Evolutionary conservation across 2,113 vertebrate genomes (phyloP).

Genomic region (Stercorarius parasiticus): DNA sequence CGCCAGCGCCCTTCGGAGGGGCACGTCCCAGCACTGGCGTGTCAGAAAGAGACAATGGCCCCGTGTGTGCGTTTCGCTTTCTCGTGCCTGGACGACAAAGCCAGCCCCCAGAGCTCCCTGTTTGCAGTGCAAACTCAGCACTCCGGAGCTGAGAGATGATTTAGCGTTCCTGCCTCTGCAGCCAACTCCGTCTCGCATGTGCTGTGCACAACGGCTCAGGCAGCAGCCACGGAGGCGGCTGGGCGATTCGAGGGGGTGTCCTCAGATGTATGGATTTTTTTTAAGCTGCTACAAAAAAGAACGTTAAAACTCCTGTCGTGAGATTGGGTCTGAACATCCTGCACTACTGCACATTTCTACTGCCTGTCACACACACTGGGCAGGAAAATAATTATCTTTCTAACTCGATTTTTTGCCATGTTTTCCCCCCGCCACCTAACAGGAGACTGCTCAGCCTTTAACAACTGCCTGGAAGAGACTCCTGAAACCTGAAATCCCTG

Average conservation of each 20-base stretch:
- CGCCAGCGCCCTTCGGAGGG: fast-evolving
- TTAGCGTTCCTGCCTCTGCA: neutral
- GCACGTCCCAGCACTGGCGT: neutral
- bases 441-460: neutral
- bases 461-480: neutral
- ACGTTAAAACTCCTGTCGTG: neutral
- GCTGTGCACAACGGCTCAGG: neutral
- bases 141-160: neutral
- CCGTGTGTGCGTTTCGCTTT: neutral
- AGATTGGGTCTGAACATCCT: neutral
- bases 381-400: neutral
- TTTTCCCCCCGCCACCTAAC: fast-evolving
- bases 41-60: neutral
- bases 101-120: neutral
- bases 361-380: neutral
- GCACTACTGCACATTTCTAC: neutral
- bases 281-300: neutral
- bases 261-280: neutral
- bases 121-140: neutral
- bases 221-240: neutral
- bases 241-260: neutral
- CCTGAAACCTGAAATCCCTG: neutral
- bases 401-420: neutral
- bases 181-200: neutral
- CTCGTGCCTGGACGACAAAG: neutral